Percentiles rank a stretch among this genome's conserved stretches.
These are phyloP conservation scores for Cybosia mesomella DNA, from an alignment of 2,888 invertebrate species.

Conservation along the genomic window DNA sequence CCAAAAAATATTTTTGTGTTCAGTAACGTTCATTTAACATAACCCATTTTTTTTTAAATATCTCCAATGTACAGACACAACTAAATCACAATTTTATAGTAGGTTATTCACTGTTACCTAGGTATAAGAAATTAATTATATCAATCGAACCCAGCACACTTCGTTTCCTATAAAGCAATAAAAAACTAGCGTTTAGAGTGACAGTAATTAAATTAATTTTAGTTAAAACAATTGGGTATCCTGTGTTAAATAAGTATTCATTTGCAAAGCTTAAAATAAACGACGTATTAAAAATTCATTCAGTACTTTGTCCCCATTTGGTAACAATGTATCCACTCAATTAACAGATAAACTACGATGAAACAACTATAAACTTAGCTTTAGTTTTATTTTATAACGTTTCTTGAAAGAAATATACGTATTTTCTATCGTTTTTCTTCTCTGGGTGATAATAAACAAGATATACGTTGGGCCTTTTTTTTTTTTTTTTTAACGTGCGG, in stretches of 20 bases:
- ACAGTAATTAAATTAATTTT: neutral
- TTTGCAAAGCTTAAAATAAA: neutral
- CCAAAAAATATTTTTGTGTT: too few species aligned
- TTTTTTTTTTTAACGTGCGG: too few species aligned
- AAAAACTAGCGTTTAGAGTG: neutral
- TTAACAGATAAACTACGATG: conserved; percentile 8
- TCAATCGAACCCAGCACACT: too few species aligned
- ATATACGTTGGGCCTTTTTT: neutral
- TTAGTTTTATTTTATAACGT: conserved; percentile 13
- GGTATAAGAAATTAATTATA: neutral
- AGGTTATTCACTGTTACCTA: too few species aligned
- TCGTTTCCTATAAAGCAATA: neutral
- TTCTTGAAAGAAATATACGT: conserved; percentile 3
- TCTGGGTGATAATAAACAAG: conserved; percentile 5
- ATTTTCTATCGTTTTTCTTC: neutral
- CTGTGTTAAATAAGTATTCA: conserved; percentile 5
- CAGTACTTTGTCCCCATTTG: conserved; percentile 9
- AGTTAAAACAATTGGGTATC: neutral
- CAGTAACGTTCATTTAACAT: too few species aligned
- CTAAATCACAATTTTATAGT: too few species aligned
- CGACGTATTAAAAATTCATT: conserved; percentile 10
- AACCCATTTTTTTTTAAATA: too few species aligned
- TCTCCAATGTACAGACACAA: too few species aligned
- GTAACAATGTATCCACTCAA: conserved; percentile 15
- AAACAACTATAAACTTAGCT: conserved; percentile 13